Evolutionary conservation across 2,888 invertebrate species (phyloP).

Genomic region (Ormia ochracea): DNA sequence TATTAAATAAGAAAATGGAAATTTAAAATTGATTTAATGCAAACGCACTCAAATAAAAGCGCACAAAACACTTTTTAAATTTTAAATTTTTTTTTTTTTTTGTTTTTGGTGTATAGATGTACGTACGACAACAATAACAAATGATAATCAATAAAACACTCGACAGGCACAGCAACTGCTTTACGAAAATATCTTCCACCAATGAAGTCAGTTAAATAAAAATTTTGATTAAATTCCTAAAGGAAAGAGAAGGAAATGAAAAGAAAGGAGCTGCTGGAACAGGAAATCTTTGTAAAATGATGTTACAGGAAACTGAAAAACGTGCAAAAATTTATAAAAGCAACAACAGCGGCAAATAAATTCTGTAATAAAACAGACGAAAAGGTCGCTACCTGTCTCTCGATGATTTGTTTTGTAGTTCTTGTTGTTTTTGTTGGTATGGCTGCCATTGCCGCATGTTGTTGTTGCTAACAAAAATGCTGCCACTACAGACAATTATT

Average conservation of each 20-base stretch:
- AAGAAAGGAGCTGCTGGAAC: not conserved
- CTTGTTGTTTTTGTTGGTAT: not conserved
- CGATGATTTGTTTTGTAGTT: not conserved
- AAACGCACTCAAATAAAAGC: not conserved
- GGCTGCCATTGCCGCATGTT: too few species aligned
- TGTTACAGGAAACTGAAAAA: conserved; percentile 46
- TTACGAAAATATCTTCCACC: conserved; percentile 62
- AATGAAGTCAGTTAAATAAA: conserved; percentile 12
- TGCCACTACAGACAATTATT: not conserved
- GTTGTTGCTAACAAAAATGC: too few species aligned
- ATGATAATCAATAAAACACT: conserved; percentile 72
- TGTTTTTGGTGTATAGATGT: too few species aligned
- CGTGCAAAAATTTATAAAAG: conserved; percentile 54
- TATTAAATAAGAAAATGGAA: conserved; percentile 19
- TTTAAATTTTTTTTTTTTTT: too few species aligned
- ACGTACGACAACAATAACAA: conserved; percentile 10
- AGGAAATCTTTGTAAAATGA: conserved; percentile 43
- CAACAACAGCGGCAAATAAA: conserved; percentile 30
- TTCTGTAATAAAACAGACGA: conserved; percentile 36
- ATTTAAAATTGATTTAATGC: conserved; percentile 44
- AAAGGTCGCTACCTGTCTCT: conserved; percentile 5
- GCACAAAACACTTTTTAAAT: too few species aligned
- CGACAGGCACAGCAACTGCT: not conserved
- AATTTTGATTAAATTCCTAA: conserved; percentile 56
- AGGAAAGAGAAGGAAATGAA: conserved; percentile 7